A percentile compares a stretch with the other conserved stretches of the same genome.
Conservation (phyloP, 2,797 vertebrate genomes). For the Pipistrellus nathusii region DNA sequence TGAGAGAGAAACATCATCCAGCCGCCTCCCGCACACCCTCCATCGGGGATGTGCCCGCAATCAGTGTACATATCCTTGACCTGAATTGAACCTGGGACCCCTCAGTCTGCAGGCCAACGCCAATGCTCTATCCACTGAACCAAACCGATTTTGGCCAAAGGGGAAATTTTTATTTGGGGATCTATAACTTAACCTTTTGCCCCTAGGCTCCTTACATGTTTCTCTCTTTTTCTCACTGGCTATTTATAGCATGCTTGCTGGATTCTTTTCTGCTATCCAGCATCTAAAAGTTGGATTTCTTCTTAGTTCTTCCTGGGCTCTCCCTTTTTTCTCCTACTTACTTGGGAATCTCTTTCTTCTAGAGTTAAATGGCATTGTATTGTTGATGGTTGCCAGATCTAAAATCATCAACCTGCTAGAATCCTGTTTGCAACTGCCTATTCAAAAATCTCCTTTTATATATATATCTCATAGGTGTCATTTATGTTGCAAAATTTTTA, state of each 20-base stretch:
- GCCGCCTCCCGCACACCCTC: too few relatives aligned
- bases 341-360: neutral
- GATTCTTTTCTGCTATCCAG: neutral
- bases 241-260: constrained; percentile 11
- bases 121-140: too few relatives aligned
- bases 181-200: neutral
- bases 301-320: neutral
- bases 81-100: too few relatives aligned
- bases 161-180: neutral
- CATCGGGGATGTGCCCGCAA: too few relatives aligned
- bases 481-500: neutral
- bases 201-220: neutral
- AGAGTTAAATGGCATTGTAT: neutral
- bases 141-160: neutral
- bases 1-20: too few relatives aligned
- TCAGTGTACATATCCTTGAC: too few relatives aligned
- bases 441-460: neutral
- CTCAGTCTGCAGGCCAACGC: too few relatives aligned
- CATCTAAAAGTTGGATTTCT: constrained; percentile 30
- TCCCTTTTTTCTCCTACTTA: neutral
- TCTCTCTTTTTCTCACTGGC: neutral
- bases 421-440: neutral
- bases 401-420: neutral
- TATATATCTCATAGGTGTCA: neutral
- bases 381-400: constrained; percentile 41